A percentile compares a stretch with the other conserved stretches of the same genome.
Conservation (phyloP, 2,888 invertebrate species). For the Megalurothrips usitatus region DNA sequence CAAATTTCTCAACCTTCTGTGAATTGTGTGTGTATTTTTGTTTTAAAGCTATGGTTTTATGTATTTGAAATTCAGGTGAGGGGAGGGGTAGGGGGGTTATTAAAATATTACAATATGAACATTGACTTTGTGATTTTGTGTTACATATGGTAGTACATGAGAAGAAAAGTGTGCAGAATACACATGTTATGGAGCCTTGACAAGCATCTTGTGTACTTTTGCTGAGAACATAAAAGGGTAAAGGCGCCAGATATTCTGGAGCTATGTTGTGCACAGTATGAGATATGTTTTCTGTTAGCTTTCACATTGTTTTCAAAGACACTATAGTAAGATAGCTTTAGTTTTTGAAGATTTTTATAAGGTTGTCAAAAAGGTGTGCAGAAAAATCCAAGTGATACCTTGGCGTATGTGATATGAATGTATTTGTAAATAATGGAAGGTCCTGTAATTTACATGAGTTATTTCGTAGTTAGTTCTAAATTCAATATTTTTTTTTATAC, state of each 20-base stretch:
- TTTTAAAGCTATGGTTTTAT: not conserved
- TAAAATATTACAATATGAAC: not conserved
- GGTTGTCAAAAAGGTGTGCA: no score
- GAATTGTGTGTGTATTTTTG: not conserved
- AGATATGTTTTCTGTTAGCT: not conserved
- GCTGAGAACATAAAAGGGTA: no score
- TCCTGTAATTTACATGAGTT: no score
- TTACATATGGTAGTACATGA: not conserved
- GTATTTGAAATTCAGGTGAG: not conserved
- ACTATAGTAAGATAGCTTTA: not conserved
- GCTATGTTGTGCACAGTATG: no score
- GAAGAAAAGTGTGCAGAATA: not conserved
- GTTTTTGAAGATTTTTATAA: no score
- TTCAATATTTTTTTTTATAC: not conserved
- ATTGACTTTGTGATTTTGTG: not conserved
- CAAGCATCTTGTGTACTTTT: no score
- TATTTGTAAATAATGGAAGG: not conserved
- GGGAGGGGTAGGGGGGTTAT: no score
- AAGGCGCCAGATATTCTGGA: no score
- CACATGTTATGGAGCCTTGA: not conserved
- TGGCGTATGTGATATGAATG: conserved; percentile 14
- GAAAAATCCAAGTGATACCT: conserved; percentile 12
- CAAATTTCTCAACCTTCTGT: no score
- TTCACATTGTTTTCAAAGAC: not conserved
- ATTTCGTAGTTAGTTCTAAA: not conserved